Conservation (phyloP, 2,113 vertebrate species). For the Lophochroa leadbeateri region DNA sequence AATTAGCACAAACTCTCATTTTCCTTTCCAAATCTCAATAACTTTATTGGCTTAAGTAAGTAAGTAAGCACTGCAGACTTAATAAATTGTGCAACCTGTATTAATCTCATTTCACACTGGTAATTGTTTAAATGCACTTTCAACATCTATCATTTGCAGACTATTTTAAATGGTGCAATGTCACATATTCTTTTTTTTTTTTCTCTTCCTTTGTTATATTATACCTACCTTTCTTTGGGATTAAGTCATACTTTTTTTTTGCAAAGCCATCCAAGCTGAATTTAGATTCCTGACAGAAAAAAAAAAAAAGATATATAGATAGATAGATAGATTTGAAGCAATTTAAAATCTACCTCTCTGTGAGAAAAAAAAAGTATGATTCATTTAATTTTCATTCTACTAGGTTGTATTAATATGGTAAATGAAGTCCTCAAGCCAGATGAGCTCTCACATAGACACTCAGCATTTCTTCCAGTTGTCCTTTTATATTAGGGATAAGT, state of each 20-base stretch:
- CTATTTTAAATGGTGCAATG: neutral
- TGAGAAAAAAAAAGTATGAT: accelerated
- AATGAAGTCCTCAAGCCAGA: neutral
- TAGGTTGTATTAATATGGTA: neutral
- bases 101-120: neutral
- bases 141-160: neutral
- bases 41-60: neutral
- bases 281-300: neutral
- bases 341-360: neutral
- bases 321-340: neutral
- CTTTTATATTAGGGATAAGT: neutral
- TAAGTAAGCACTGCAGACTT: neutral
- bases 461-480: neutral
- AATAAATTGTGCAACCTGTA: neutral
- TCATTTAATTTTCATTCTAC: neutral
- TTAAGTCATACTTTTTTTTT: neutral
- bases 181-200: neutral
- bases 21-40: neutral
- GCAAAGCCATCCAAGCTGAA: neutral
- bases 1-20: neutral
- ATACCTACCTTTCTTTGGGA: neutral
- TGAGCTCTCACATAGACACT: neutral
- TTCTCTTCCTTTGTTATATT: neutral
- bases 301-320: neutral
- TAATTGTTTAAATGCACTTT: neutral